A percentile compares a stretch with the other conserved stretches of the same genome.
phyloP scores from a whole-genome alignment of 2,888 invertebrate genomes.

The Oxytorus armatus region DNA sequence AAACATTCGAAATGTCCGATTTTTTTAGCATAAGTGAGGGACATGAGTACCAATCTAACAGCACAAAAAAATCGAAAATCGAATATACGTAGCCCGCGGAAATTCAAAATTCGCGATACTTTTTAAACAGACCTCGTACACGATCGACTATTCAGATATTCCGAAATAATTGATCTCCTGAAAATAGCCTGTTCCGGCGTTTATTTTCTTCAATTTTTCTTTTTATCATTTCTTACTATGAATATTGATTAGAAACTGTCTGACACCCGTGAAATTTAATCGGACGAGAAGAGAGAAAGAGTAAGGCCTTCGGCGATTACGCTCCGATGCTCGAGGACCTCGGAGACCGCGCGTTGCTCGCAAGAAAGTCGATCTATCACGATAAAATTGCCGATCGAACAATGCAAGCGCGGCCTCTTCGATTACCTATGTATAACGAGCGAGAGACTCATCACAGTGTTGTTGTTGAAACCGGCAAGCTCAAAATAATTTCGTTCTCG shows the following conservation, averaged over 20 bases:
- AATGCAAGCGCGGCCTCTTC: constrained; percentile 35
- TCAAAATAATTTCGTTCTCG: constrained; percentile 29
- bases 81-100: no score
- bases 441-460: background rate
- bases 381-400: constrained; percentile 65
- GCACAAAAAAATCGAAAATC: no score
- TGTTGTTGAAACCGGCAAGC: constrained; percentile 28
- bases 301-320: constrained; percentile 52
- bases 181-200: constrained; percentile 24
- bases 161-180: constrained; percentile 6
- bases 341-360: constrained; percentile 9
- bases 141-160: constrained; percentile 20
- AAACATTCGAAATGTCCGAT: no score
- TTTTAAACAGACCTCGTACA: no score
- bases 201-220: constrained; percentile 11
- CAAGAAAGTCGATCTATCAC: constrained; percentile 64
- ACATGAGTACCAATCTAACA: no score
- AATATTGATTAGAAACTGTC: constrained; percentile 47
- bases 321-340: constrained; percentile 10
- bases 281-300: constrained; percentile 12
- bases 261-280: constrained; percentile 66
- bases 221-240: constrained; percentile 9
- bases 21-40: no score
- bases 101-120: no score
- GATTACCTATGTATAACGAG: constrained; percentile 51